Base-by-base conservation (phyloP, 2,113 vertebrate genomes). In the Bagarius yarrelli region DNA sequence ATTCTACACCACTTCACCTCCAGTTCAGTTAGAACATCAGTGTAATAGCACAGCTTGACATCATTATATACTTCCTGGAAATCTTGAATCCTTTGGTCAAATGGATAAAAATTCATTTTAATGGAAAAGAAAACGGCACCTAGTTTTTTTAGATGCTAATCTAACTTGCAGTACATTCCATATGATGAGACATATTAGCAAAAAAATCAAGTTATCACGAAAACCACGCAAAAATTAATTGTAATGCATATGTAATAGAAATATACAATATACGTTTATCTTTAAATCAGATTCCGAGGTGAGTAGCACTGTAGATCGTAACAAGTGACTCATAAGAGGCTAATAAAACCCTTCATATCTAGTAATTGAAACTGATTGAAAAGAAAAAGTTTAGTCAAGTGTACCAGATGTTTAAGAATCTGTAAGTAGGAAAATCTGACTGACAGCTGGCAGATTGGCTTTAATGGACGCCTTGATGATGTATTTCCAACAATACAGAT, bases 381-480 rank as follows among this genome's bases (percentile, higher is more conserved):
- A 15, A 34, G 34, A 53, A n/a, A 4, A 53, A 27, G 15, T 8
- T 30, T 2, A 72, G 16, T 72, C 25, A 53, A 21, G 18, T 53
- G 27, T 57, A 12, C 1, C 55, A 71, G 36, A 59, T 80, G 78
- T 71, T 55, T 36, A 40, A 63, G 63, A 56, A 74, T 80, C 53
- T 25, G 8, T 18, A 5, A 14, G 15, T 32, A 32, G 67, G 66
- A 53, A 79, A 70, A 78, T 47, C 50, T 63, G 56, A 82, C 57
- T 47, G 36, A 72, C 61, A 76, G 79, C 71, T 60, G 78, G 12
- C 53, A 23, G 66, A 82, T 74, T 79, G 21, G 23, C 70, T 75
- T 13, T 34, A 47, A 76, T 47, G 76, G 76, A 72, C 73, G 50
- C 50, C 52, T 59, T 57, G 76, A 69, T 53, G 64, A 47, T 64